Base-by-base conservation (phyloP, 2,888 invertebrate genomes). In the Pollenia angustigena region DNA sequence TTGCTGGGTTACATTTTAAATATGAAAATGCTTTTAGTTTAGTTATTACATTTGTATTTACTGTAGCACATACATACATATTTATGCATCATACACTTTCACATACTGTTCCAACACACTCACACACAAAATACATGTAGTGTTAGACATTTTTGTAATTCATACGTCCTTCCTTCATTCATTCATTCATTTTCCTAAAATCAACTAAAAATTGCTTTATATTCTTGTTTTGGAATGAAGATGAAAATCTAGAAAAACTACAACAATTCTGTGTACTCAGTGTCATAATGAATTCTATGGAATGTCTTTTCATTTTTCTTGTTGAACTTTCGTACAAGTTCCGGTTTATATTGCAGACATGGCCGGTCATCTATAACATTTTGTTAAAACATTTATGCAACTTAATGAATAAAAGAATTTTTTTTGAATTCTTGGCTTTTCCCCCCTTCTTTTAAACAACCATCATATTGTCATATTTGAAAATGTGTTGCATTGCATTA, bases 361-460 rank as follows among this genome's bases (percentile, higher is more conserved):
- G 80, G 76, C 72, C 76, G 83, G 86, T 74, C 86, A 87, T 87
- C 80, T 83, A 81, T 81, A 71, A 60, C 69, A 83, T 69, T 86
- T 79, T 86, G 86, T 80, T 85, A 82, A 82, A 85, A 85, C 66
- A 82, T 85, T 85, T 85, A 85, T 82, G 68, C 56, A 85, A 75
- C 69, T 82, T 69, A 79, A 82, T 23, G 82, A 62, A 69, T 69
- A 72, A 81, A 82, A 52, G 10, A 14, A 44, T n/a, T 64, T 32
- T n/a, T 44, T 54, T 64, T 12, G 16, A 9, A 48, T 9, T 23
- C 74, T 16, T 7, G 2, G 18, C 16, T 12, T 1, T 23, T 1
- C 10, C 32, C 4, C 9, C 6, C 16, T 7, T 16, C 12, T 6
- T 18, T 42, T n/a, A 9, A 8, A 44, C 14, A 18, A 8, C 18